A percentile compares a stretch with the other conserved stretches of the same genome.
phyloP scores from a whole-genome alignment of 2,113 vertebrate genomes.

The Alexandromys fortis region DNA sequence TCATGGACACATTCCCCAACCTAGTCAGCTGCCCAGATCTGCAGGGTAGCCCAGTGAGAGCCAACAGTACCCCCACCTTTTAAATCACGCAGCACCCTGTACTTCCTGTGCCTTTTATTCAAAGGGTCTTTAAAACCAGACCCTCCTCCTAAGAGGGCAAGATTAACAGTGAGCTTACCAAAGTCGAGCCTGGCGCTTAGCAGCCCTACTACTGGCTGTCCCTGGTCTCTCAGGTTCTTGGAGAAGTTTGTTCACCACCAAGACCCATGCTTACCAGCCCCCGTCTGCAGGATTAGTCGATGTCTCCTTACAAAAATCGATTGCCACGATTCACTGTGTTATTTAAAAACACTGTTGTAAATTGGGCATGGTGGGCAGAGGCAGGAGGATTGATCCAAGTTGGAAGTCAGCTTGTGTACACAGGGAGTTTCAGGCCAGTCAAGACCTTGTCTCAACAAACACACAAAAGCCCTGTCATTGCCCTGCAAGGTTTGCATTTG shows the following conservation, averaged over 20 bases:
- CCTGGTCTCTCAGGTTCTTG: not conserved
- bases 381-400: not conserved
- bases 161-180: not conserved
- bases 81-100: not conserved
- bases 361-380: not conserved
- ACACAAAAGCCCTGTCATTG: not conserved
- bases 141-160: not conserved
- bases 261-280: not conserved
- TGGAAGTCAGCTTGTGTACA: not conserved
- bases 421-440: not conserved
- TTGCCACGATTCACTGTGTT: constrained; percentile 6
- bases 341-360: not conserved
- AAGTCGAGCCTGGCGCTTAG: too few species aligned
- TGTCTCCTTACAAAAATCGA: not conserved
- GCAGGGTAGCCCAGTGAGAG: constrained; percentile 60
- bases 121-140: not conserved
- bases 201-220: not conserved
- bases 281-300: not conserved
- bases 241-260: not conserved
- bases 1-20: constrained; percentile 61
- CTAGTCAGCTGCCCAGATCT: constrained; percentile 73
- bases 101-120: constrained; percentile 1
- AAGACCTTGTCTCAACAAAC: not conserved
- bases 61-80: constrained; percentile 52
- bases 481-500: not conserved